A percentile compares a stretch with the other conserved stretches of the same genome.
Evolutionary conservation across 2,797 vertebrate genomes (phyloP).

Genomic region (Mastacembelus armatus): DNA sequence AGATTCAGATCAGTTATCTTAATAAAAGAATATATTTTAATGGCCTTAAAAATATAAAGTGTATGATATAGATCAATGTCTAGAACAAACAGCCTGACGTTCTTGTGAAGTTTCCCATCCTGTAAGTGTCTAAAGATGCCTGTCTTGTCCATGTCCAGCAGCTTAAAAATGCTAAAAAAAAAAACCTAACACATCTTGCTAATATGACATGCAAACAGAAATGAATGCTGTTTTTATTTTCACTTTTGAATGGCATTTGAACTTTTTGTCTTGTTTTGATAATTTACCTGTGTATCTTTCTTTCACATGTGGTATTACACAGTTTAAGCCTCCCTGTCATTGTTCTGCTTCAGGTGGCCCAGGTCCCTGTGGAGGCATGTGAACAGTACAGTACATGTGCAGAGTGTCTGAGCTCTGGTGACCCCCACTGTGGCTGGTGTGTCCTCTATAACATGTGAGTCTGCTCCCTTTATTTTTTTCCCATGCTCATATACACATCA

Average conservation of each 20-base stretch:
- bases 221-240: background rate
- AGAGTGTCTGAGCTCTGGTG: conserved; percentile 93
- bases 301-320: background rate
- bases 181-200: background rate
- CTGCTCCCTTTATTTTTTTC: conserved; percentile 15
- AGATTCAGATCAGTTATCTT: no score
- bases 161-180: no score
- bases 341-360: conserved; percentile 84
- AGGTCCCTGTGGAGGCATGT: conserved; percentile 92
- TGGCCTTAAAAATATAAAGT: no score
- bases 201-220: background rate
- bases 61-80: background rate
- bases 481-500: conserved; percentile 4
- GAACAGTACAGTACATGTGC: conserved; percentile 91
- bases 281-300: background rate
- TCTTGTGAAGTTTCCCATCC: background rate
- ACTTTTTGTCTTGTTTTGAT: background rate
- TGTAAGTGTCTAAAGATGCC: background rate
- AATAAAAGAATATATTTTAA: no score
- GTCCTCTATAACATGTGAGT: conserved; percentile 95
- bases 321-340: conserved; percentile 1
- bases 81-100: background rate
- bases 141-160: no score
- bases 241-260: background rate
- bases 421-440: conserved; percentile 98